These are phyloP conservation scores for Dicrurus megarhynchus DNA, from an alignment of 2,113 vertebrate genomes.

Conservation along the genomic window DNA sequence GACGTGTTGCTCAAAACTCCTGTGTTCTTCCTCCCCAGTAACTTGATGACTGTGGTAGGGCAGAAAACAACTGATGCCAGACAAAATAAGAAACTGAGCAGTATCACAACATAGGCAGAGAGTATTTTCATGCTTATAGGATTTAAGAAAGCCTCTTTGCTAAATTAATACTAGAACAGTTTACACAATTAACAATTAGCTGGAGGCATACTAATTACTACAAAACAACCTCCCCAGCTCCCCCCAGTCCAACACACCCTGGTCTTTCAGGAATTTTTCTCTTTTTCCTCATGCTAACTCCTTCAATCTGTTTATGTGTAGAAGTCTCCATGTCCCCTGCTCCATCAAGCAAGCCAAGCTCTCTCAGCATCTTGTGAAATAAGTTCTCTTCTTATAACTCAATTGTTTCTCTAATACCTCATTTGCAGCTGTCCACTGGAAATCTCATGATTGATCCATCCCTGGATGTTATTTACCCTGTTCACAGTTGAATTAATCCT, in stretches of 20 bases:
- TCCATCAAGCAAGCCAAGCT: background rate
- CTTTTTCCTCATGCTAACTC: background rate
- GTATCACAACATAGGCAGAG: background rate
- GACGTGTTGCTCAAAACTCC: background rate
- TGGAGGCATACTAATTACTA: background rate
- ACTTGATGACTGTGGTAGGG: background rate
- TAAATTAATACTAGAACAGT: background rate
- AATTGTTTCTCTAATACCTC: background rate
- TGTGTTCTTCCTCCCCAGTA: background rate
- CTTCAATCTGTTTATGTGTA: background rate
- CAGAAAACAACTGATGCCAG: background rate
- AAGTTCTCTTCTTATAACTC: background rate
- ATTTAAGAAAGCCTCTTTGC: slow-evolving; percentile 30
- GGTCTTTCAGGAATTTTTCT: background rate
- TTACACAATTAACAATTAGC: slow-evolving; percentile 12
- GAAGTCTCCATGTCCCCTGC: background rate
- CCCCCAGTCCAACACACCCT: background rate
- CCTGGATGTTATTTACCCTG: background rate
- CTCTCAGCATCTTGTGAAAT: background rate
- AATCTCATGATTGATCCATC: background rate
- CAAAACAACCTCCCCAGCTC: background rate
- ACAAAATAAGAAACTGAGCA: background rate
- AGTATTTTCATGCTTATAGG: background rate
- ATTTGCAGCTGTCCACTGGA: background rate
- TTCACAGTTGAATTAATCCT: background rate